Base-by-base conservation (phyloP, 2,113 vertebrate species). In the Hymenochirus boettgeri region DNA sequence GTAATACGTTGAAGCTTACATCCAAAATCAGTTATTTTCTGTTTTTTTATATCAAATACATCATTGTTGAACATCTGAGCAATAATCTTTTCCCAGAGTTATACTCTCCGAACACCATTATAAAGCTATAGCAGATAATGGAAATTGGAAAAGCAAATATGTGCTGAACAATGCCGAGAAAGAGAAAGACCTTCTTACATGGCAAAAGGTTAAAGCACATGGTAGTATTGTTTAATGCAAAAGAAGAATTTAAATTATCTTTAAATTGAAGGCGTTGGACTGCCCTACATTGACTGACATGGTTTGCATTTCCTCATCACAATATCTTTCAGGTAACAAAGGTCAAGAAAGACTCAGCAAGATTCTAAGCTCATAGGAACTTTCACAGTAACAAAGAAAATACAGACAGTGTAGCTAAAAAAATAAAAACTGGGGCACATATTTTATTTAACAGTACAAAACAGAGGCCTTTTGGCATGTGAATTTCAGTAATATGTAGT, bases 341-440 rank as follows among this genome's bases (percentile, higher is more conserved):
- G 47, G 53, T 69, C 57, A 31, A 47, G 65, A 53, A 25, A 60
- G 33, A 8, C 65, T 18, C 47, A 24, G 56, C 56, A 57, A 59
- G 57, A 42, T 8, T 53, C 1, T 1, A 3, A 12, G 3, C 13
- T 39, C 42, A n/a, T 45, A 53, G 47, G 46, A 59, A 21, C 53
- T 29, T 27, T 39, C 47, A 27, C 46, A 51, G 21, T 37, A 27
- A n/a, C n/a, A n/a, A 67, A 58, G 33, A 51, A n/a, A 6, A 67
- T 29, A 53, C 51, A 39, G 11, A 26, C 35, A 11, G 33, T n/a
- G 33, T 55, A 12, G 33, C 46, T 25, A 50, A 50, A 58, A 67
- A 67, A 58, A 59, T 58, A 37, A 57, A 56, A 54, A 65, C 45
- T 22, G 18, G 47, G 52, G 19, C 23, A 42, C n/a, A 17, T 15